A percentile compares a stretch with the other conserved stretches of the same genome.
Conservation (phyloP, 2,113 vertebrate species). For the Polypterus senegalus region DNA sequence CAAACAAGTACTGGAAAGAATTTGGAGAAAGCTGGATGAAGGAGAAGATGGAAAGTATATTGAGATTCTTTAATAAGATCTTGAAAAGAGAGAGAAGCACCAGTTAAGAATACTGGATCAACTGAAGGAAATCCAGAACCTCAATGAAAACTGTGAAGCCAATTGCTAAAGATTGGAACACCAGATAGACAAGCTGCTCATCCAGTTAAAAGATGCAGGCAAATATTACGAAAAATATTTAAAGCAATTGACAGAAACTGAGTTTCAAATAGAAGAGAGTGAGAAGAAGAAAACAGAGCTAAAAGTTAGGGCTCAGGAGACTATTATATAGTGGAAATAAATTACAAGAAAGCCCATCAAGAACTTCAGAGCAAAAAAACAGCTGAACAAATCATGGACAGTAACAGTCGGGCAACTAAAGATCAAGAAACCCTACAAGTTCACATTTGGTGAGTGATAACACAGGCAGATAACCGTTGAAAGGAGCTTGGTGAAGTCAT, state of each 20-base stretch:
- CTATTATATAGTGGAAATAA: conserved; percentile 76
- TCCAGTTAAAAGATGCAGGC: conserved; percentile 45
- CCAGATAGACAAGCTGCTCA: conserved; percentile 44
- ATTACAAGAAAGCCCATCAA: conserved; percentile 62
- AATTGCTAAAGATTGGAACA: conserved; percentile 37
- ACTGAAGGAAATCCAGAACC: conserved; percentile 69
- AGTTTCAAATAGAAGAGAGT: conserved; percentile 54
- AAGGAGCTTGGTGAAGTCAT: conserved; percentile 70
- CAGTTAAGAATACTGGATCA: conserved; percentile 70
- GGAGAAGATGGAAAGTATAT: conserved; percentile 69
- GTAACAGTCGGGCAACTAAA: conserved; percentile 59
- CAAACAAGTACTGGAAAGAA: conserved; percentile 63
- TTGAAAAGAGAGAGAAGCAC: conserved; percentile 64
- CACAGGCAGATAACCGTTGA: conserved; percentile 64
- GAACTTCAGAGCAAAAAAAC: conserved; percentile 53
- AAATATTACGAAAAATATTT: conserved; percentile 49
- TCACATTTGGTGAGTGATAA: conserved; percentile 59
- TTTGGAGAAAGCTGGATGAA: conserved; percentile 54
- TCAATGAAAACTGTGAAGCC: conserved; percentile 47
- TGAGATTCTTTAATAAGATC: conserved; percentile 71
- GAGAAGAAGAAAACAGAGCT: conserved; percentile 68
- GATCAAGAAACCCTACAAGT: conserved; percentile 64
- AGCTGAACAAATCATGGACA: conserved; percentile 39
- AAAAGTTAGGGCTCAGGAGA: conserved; percentile 70
- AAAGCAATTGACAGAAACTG: conserved; percentile 47